phyloP scores from a whole-genome alignment of 2,797 vertebrate genomes.

The Tenualosa ilisha region DNA sequence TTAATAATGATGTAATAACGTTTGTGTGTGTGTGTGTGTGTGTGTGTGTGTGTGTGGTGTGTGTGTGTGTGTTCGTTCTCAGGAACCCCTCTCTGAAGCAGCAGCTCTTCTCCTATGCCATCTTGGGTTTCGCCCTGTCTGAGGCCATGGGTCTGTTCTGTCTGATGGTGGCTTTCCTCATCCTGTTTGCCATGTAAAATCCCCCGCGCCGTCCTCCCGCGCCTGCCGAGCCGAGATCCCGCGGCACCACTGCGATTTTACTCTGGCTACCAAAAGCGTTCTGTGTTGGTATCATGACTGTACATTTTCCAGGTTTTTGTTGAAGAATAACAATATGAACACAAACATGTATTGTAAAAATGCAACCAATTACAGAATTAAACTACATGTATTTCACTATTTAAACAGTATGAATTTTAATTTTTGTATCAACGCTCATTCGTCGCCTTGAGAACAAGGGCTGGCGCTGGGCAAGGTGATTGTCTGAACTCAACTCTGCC shows the following conservation, averaged over 20 bases:
- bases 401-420: conserved; percentile 38
- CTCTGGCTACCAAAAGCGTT: conserved; percentile 87
- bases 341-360: conserved; percentile 77
- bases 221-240: conserved; percentile 62
- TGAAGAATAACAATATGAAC: conserved; percentile 64
- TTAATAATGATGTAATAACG: too few relatives aligned
- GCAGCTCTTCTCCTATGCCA: conserved; percentile 98
- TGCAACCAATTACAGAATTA: conserved; percentile 79
- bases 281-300: conserved; percentile 87
- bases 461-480: background rate
- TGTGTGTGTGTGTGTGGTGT: too few relatives aligned
- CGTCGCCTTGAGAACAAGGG: background rate
- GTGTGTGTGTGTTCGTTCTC: conserved; percentile 23
- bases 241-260: conserved; percentile 76
- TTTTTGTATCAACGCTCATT: background rate
- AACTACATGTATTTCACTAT: conserved; percentile 78
- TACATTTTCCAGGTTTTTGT: conserved; percentile 69
- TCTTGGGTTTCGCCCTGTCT: conserved; percentile 98
- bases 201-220: too few relatives aligned
- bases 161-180: conserved; percentile 99
- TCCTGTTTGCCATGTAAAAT: conserved; percentile 97
- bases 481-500: background rate
- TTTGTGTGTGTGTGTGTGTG: too few relatives aligned
- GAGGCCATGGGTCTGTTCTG: conserved; percentile 99
- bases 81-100: conserved; percentile 99